Evolutionary conservation across 2,888 invertebrate genomes (phyloP), one percentile per base, ranked within the genome.

Genomic region (Diadromus collaris): DNA sequence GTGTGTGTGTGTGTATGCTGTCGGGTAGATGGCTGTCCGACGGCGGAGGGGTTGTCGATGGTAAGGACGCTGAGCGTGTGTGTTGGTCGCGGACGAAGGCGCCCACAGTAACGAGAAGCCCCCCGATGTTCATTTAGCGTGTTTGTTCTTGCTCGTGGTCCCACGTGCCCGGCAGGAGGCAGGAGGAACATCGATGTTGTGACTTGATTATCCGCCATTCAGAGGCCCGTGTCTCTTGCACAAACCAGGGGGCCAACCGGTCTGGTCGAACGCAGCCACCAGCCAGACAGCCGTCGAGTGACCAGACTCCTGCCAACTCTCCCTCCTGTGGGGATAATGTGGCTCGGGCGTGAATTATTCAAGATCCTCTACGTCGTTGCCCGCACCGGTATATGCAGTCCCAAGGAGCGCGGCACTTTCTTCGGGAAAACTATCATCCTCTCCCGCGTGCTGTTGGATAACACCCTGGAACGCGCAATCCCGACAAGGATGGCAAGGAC

Each of bases 151-250:
- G 87, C 85, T 83, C 80, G 81, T 67, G 60, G 79, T 85, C 85
- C 86, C 86, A 84, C 77, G 83, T 41, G 38, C 38, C 38, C 38
- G 38, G 13, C 16, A 41, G 38, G 38, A 41, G 86, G 85, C 86
- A 84, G 82, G 74, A 77, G 77, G 84, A 82, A 84, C 88, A 87
- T 88, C 88, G 86, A 87, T 87, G 89, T 88, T 88, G 88, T 87
- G 89, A 90, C 90, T 90, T 90, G 90, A 90, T 90, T 90, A 90
- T 89, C 88, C 88, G 87, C 89, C 86, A 90, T 90, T 90, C 90
- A 90, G 87, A 88, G 85, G 83, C 44, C 38, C 83, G 87, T 87
- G 87, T 88, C 89, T 85, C 88, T 86, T 86, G 86, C 86, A 84
- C 85, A 86, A 88, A 88, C 87, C 86, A 85, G 84, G 73, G 75